phyloP scores from a whole-genome alignment of 2,113 vertebrate species.

The Carettochelys insculpta region DNA sequence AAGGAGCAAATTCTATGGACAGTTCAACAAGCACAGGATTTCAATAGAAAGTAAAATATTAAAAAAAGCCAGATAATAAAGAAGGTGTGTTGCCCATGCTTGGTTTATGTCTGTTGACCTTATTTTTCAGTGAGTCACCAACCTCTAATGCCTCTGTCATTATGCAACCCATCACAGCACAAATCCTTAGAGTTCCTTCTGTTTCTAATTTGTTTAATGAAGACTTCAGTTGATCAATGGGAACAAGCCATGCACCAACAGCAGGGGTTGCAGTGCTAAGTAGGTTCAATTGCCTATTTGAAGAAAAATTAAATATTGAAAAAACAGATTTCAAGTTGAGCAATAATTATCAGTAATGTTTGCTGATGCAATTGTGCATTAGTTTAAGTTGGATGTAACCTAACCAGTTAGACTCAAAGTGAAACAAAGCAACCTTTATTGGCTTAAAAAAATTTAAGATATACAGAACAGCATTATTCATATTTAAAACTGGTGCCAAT shows the following conservation, averaged over 20 bases:
- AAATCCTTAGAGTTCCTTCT: conserved; percentile 90
- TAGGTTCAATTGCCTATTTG: conserved; percentile 91
- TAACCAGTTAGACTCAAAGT: not conserved
- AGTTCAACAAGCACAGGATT: not conserved
- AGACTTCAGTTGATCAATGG: conserved; percentile 97
- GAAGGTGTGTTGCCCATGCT: accelerated
- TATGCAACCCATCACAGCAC: conserved; percentile 98
- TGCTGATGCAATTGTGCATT: not conserved
- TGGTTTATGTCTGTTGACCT: not conserved
- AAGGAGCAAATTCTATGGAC: not conserved
- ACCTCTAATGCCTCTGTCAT: conserved; percentile 99
- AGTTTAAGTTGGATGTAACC: not conserved
- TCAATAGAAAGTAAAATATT: accelerated
- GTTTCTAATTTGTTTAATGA: conserved; percentile 93
- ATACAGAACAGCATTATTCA: not conserved
- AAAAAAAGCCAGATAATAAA: not conserved
- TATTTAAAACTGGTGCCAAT: not conserved
- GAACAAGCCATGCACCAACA: conserved; percentile 95
- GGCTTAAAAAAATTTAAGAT: not conserved
- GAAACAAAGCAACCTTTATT: not conserved
- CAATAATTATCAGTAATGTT: not conserved
- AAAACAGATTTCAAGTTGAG: not conserved
- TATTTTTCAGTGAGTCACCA: not conserved
- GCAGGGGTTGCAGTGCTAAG: conserved; percentile 96
- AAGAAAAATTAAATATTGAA: not conserved